phyloP scores from a whole-genome alignment of 1,140 invertebrate genomes.

The Andricus grossulariae region DNA sequence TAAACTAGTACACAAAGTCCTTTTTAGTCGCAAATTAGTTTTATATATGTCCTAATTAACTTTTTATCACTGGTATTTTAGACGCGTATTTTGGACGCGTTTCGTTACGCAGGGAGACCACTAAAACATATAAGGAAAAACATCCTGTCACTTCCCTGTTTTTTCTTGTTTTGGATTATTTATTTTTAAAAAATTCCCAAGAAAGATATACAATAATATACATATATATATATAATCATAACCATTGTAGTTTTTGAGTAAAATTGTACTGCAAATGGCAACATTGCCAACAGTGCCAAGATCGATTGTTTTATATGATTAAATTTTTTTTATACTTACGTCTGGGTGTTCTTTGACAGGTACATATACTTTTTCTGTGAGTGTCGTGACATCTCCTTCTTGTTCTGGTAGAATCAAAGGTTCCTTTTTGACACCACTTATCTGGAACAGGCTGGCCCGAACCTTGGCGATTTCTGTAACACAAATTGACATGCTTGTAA shows the following conservation, averaged over 20 bases:
- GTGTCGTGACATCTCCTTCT: constrained; percentile 91
- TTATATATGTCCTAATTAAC: neutral
- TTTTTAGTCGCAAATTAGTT: neutral
- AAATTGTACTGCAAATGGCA: too few relatives aligned
- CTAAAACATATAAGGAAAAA: too few relatives aligned
- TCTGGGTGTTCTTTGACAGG: constrained; percentile 99
- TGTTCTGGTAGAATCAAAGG: constrained; percentile 94
- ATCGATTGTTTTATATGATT: too few relatives aligned
- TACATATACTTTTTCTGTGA: constrained; percentile 99
- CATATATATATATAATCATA: too few relatives aligned
- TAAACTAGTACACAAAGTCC: constrained; percentile 11
- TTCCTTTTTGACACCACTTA: constrained; percentile 96
- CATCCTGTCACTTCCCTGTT: too few relatives aligned
- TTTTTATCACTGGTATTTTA: neutral
- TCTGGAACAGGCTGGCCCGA: constrained; percentile 97
- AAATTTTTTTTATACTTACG: constrained; percentile 82
- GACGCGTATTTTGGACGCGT: neutral
- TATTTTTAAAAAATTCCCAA: too few relatives aligned
- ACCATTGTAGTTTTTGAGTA: too few relatives aligned
- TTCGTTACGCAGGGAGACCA: neutral
- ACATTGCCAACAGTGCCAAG: too few relatives aligned
- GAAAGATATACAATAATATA: too few relatives aligned
- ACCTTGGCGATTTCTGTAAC: constrained; percentile 99
- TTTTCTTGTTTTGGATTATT: too few relatives aligned
- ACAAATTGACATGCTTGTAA: constrained; percentile 67